These are phyloP conservation scores for Sclerurus mexicanus DNA, from an alignment of 2,113 vertebrate species.

Conservation along the genomic window DNA sequence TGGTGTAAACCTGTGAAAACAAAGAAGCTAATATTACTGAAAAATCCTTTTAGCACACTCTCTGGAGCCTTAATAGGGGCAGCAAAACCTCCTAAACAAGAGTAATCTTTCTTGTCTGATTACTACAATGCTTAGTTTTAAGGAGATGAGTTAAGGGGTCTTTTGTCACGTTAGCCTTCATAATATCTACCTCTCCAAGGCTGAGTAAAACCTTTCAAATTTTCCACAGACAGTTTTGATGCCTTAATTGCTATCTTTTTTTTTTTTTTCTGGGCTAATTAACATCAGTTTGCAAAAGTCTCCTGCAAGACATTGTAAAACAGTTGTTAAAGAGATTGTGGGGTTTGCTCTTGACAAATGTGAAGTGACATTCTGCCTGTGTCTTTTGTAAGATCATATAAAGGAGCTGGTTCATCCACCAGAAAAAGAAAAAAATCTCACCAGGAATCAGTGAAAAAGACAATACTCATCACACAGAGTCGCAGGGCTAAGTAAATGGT, in stretches of 20 bases:
- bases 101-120: not conserved
- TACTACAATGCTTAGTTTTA: not conserved
- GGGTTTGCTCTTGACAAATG: conserved; percentile 72
- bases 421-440: conserved; percentile 57
- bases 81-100: not conserved
- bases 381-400: conserved; percentile 75
- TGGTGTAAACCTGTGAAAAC: not conserved
- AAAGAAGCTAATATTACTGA: not conserved
- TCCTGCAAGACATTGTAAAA: conserved; percentile 57
- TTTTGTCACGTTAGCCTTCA: not conserved
- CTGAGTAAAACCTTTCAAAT: conserved; percentile 41
- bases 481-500: conserved; percentile 56
- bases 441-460: conserved; percentile 60
- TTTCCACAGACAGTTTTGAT: conserved; percentile 36
- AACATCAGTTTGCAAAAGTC: conserved; percentile 51
- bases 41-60: not conserved
- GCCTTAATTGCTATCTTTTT: conserved; percentile 57
- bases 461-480: conserved; percentile 49
- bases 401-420: conserved; percentile 67
- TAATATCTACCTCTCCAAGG: conserved; percentile 1
- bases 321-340: conserved; percentile 69
- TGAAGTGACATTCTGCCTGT: conserved; percentile 70
- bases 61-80: not conserved
- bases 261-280: conserved; percentile 45
- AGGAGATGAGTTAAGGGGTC: not conserved